Conservation (phyloP, 2,113 vertebrate species). For the Motacilla alba region DNA sequence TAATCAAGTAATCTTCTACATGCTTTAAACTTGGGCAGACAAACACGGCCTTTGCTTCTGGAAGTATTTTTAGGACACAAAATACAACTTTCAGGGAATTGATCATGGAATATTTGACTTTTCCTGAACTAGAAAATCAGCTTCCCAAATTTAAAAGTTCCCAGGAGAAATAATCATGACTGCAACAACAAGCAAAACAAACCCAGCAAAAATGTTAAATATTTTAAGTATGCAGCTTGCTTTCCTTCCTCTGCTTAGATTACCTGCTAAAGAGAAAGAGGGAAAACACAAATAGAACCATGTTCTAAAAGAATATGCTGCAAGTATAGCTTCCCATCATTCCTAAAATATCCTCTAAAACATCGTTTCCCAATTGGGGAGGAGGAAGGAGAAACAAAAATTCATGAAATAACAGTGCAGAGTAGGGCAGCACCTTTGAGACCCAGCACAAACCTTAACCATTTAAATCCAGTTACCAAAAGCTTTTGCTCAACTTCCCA, state of each 20-base stretch:
- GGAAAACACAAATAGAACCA: neutral
- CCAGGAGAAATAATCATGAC: neutral
- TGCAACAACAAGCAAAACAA: neutral
- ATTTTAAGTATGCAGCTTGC: neutral
- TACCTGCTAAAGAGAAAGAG: neutral
- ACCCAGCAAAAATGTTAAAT: neutral
- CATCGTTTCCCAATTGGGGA: accelerated
- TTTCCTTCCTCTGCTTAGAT: neutral
- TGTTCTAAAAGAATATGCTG: neutral
- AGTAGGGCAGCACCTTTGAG: neutral
- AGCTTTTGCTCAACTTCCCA: neutral
- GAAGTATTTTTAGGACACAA: neutral
- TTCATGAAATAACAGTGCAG: neutral
- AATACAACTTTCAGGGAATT: neutral
- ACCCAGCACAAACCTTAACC: neutral
- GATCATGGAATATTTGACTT: neutral
- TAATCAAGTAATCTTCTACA: neutral
- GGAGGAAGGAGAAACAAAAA: neutral
- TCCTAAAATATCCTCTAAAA: neutral
- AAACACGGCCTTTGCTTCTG: slow-evolving; percentile 1
- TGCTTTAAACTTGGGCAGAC: neutral
- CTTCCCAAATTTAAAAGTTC: neutral
- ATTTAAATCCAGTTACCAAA: neutral
- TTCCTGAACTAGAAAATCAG: neutral
- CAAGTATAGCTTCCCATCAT: neutral